These are phyloP conservation scores for Alcis repandata DNA, from an alignment of 2,888 invertebrate genomes.

Conservation along the genomic window DNA sequence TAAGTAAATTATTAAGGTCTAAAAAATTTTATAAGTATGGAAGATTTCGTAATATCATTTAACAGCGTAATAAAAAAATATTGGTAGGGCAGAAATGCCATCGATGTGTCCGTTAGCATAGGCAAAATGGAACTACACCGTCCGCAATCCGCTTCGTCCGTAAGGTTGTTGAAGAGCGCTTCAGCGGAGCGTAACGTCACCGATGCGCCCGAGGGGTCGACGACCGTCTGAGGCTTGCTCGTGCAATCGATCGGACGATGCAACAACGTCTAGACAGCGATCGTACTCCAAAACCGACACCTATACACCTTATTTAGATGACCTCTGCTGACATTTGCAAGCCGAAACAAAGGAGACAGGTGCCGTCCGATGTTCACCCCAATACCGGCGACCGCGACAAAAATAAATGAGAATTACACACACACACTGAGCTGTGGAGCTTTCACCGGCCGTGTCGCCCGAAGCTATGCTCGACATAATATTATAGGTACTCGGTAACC, in stretches of 20 bases:
- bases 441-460: slow-evolving; percentile 71
- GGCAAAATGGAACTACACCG: slow-evolving; percentile 67
- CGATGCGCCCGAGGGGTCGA: slow-evolving; percentile 85
- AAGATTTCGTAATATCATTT: neutral
- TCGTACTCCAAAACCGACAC: slow-evolving; percentile 78
- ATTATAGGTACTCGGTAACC: slow-evolving; percentile 38
- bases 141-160: slow-evolving; percentile 66
- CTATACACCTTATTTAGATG: slow-evolving; percentile 84
- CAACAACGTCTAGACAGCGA: slow-evolving; percentile 84
- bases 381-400: slow-evolving; percentile 67
- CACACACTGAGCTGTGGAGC: slow-evolving; percentile 70
- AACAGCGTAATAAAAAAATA: slow-evolving; percentile 44
- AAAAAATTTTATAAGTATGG: neutral
- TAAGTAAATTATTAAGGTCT: neutral
- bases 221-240: slow-evolving; percentile 83
- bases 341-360: slow-evolving; percentile 85
- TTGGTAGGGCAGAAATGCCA: slow-evolving; percentile 40
- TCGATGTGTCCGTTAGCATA: slow-evolving; percentile 60
- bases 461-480: slow-evolving; percentile 55
- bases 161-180: slow-evolving; percentile 80
- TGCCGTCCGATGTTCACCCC: slow-evolving; percentile 71
- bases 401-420: slow-evolving; percentile 77
- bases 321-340: slow-evolving; percentile 84
- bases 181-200: slow-evolving; percentile 85
- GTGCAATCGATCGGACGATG: slow-evolving; percentile 85